Base-by-base conservation (phyloP, 2,113 vertebrate genomes). In the Hydrochoerus hydrochaeris region DNA sequence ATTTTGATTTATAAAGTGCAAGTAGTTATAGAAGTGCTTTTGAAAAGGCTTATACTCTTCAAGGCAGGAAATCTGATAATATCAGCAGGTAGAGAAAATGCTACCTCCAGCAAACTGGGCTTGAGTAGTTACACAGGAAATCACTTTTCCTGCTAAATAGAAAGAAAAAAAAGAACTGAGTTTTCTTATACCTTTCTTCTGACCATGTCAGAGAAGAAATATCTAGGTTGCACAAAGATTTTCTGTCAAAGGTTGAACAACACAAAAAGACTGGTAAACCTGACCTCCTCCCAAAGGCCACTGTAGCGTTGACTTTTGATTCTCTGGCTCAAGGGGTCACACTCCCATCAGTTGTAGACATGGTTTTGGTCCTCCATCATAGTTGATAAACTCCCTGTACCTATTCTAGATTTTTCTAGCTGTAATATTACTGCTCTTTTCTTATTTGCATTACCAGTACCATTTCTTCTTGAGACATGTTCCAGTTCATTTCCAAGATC, bases 1-100 rank as follows among this genome's bases (percentile, higher is more conserved):
- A 73, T 88, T 97, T 94, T 95, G 93, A 95, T 97, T 97, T 95
- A 96, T 92, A 88, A 96, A 97, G 85, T 94, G 41, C 35, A 8
- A 46, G 84, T 30, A 13, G 20, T 94, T 86, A 38, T 77, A 38
- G 75, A 92, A 93, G 80, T 24, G 85, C 24, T 62, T 85, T 89
- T 85, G 93, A 77, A 87, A 95, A 89, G 84, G 60, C 62, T 93
- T 91, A 38, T 11, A 58, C 86, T 77, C 52, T 44, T 75, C 54
- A 32, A 87, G 32, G 95, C 90, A 90, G 62, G 87, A 38, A 65
- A 49, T 71, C 88, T n/a, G 52, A 95, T 86, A 10, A 44, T 8
- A 54, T 44, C 77, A 49, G 19, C 3, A 63, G 49, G 73, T 71
- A 35, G 57, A 90, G 63, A 87, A 93, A 94, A 93, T 60, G 30